Evolutionary conservation across 2,888 invertebrate genomes (phyloP).

Genomic region (Ectemnius continuus): DNA sequence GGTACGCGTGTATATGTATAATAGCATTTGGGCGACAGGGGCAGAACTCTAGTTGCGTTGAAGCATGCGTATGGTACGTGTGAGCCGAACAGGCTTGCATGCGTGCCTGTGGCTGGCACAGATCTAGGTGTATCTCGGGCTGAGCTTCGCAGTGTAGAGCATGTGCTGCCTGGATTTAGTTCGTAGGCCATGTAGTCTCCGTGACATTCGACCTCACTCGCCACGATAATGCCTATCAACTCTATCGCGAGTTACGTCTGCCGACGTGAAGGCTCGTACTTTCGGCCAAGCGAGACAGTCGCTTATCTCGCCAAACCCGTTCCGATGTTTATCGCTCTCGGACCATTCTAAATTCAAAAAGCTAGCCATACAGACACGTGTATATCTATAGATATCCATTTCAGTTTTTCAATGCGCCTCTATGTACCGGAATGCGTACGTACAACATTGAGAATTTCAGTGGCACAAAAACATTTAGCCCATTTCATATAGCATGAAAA

Average conservation of each 20-base stretch:
- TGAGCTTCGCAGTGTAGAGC: neutral
- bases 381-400: too few relatives aligned
- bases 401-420: too few relatives aligned
- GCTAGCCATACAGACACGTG: too few relatives aligned
- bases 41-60: neutral
- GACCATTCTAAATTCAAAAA: too few relatives aligned
- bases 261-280: conserved; percentile 31
- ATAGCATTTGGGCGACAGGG: conserved; percentile 9
- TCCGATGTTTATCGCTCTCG: neutral
- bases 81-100: neutral
- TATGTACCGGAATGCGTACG: too few relatives aligned
- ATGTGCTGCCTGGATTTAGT: conserved; percentile 44
- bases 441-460: too few relatives aligned
- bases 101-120: conserved; percentile 25
- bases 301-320: neutral
- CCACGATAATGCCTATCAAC: conserved; percentile 67
- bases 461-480: too few relatives aligned
- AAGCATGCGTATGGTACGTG: neutral
- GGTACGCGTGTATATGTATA: too few relatives aligned
- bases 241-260: conserved; percentile 54
- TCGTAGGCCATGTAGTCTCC: conserved; percentile 56
- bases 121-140: conserved; percentile 23
- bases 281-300: conserved; percentile 3
- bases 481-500: too few relatives aligned
- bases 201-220: conserved; percentile 66